phyloP scores from a whole-genome alignment of 2,797 vertebrate genomes.

The Anas georgica region DNA sequence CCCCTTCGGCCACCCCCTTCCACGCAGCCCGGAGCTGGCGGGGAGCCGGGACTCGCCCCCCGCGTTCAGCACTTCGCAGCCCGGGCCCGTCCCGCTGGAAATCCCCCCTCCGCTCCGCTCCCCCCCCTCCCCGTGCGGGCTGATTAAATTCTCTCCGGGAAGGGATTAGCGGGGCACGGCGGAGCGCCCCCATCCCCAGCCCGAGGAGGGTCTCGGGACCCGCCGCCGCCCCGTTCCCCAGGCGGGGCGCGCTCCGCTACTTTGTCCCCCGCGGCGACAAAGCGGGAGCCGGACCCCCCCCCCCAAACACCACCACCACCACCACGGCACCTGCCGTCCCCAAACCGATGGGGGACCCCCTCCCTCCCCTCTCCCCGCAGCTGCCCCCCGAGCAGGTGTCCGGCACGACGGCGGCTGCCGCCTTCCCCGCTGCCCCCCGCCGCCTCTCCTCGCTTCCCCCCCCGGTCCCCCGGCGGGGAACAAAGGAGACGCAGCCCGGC shows the following conservation, averaged over 20 bases:
- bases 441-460: neutral
- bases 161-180: slow-evolving; percentile 31
- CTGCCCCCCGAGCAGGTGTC: slow-evolving; percentile 43
- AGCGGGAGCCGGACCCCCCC: neutral
- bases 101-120: neutral
- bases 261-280: neutral
- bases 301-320: neutral
- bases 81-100: slow-evolving; percentile 34
- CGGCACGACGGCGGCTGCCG: neutral
- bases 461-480: slow-evolving; percentile 65
- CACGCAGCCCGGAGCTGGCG: neutral
- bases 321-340: neutral
- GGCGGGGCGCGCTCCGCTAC: neutral
- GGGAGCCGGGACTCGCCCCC: neutral
- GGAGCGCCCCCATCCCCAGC: neutral
- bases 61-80: neutral
- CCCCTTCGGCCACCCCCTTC: neutral
- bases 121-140: neutral
- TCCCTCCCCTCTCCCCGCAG: neutral
- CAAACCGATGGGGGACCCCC: neutral
- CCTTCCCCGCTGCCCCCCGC: too few species aligned
- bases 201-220: neutral
- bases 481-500: slow-evolving; percentile 76
- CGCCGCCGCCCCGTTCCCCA: too few species aligned
- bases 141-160: slow-evolving; percentile 62